Evolutionary conservation across 2,797 vertebrate species (phyloP).

Genomic region (Pseudomugil tenellus): DNA sequence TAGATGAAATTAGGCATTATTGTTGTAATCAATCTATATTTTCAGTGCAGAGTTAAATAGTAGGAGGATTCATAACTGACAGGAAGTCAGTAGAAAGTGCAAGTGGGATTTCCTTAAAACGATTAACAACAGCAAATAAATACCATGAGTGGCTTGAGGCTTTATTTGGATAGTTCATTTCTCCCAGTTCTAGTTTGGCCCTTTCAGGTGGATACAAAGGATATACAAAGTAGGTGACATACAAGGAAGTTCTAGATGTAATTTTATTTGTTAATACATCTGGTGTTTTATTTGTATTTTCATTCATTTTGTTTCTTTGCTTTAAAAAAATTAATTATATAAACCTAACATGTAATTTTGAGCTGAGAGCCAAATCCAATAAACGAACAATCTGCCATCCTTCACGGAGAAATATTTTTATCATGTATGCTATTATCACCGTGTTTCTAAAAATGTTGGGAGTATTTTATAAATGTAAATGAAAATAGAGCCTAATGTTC

Average conservation of each 20-base stretch:
- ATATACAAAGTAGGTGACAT: neutral
- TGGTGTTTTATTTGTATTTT: neutral
- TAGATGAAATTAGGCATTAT: no score
- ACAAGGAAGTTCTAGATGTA: neutral
- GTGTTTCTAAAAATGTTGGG: neutral
- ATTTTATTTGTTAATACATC: neutral
- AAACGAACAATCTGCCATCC: slow-evolving; percentile 13
- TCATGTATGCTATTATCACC: neutral
- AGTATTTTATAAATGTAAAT: neutral
- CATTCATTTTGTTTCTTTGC: neutral
- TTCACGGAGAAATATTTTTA: slow-evolving; percentile 8
- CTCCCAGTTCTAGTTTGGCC: slow-evolving; percentile 15
- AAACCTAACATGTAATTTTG: neutral
- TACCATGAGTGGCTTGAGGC: slow-evolving; percentile 8
- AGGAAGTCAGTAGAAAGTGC: neutral
- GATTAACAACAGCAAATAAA: slow-evolving; percentile 10
- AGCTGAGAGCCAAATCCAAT: slow-evolving; percentile 11
- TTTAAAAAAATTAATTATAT: neutral
- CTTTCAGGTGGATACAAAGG: slow-evolving; percentile 10
- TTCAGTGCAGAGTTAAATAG: neutral
- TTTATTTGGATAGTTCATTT: slow-evolving; percentile 13
- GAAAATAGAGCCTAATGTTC: no score
- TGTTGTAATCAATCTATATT: neutral
- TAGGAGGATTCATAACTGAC: neutral
- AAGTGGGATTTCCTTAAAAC: neutral